Evolutionary conservation across 2,113 vertebrate genomes (phyloP).

Genomic region (Chaenogobius annularis): DNA sequence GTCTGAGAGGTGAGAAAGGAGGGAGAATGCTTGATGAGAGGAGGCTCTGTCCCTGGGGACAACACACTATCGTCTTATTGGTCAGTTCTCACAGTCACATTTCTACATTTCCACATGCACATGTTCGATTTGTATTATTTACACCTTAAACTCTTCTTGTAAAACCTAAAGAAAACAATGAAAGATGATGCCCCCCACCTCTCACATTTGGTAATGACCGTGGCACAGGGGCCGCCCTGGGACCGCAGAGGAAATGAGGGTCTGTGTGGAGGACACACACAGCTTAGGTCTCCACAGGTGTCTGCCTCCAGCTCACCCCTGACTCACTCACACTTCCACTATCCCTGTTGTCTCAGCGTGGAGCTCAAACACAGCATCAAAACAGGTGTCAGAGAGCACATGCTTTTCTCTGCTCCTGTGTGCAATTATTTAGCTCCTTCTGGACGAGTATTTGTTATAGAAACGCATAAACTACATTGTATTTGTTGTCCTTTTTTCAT

Average conservation of each 20-base stretch:
- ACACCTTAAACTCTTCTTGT: neutral
- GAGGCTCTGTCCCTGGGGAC: constrained; percentile 39
- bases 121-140: neutral
- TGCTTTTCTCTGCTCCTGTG: no score
- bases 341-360: neutral
- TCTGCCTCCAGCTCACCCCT: constrained; percentile 66
- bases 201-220: constrained; percentile 68
- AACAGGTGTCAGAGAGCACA: constrained; percentile 75
- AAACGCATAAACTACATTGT: neutral
- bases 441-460: neutral
- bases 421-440: neutral
- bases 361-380: constrained; percentile 30
- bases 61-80: neutral
- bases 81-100: neutral
- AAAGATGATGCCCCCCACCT: constrained; percentile 79
- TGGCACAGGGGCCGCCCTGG: constrained; percentile 80
- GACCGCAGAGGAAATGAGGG: constrained; percentile 75
- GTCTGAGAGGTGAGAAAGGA: constrained; percentile 53
- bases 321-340: neutral
- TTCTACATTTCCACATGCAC: neutral
- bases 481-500: neutral
- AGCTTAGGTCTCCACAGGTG: constrained; percentile 81
- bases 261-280: constrained; percentile 66
- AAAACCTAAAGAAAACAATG: constrained; percentile 75
- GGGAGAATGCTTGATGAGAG: constrained; percentile 3